Evolutionary conservation across 2,113 vertebrate species (phyloP).

Genomic region (Pseudorectes ferrugineus): DNA sequence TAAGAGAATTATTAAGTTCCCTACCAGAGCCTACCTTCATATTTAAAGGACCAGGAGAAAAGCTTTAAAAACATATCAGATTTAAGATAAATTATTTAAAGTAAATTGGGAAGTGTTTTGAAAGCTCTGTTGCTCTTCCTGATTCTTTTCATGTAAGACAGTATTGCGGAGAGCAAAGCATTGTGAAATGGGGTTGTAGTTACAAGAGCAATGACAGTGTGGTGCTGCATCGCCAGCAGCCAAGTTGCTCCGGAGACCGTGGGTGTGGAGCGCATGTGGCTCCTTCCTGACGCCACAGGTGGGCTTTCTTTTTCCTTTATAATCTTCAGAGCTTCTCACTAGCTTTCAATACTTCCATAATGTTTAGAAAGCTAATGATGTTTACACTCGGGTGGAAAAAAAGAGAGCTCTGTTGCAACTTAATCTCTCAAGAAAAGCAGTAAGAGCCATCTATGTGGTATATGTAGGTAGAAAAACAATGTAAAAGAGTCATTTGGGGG

Average conservation of each 20-base stretch:
- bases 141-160: not conserved
- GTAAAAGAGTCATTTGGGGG: not conserved
- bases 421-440: not conserved
- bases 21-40: not conserved
- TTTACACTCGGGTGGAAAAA: not conserved
- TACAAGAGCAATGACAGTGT: not conserved
- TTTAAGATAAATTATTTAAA: not conserved
- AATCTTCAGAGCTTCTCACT: not conserved
- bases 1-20: not conserved
- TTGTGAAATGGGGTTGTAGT: not conserved
- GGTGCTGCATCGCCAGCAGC: not conserved
- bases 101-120: not conserved
- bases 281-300: not conserved
- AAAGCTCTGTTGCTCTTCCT: not conserved
- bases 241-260: fast-evolving
- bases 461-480: not conserved
- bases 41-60: not conserved
- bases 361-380: not conserved
- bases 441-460: not conserved
- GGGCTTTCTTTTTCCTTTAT: not conserved
- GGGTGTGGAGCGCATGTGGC: not conserved
- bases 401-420: not conserved
- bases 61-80: not conserved
- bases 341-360: not conserved
- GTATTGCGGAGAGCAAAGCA: not conserved